Percentiles rank a stretch among this genome's conserved stretches.
phyloP scores from a whole-genome alignment of 2,888 invertebrate genomes.

The Heteropelma amictum region DNA sequence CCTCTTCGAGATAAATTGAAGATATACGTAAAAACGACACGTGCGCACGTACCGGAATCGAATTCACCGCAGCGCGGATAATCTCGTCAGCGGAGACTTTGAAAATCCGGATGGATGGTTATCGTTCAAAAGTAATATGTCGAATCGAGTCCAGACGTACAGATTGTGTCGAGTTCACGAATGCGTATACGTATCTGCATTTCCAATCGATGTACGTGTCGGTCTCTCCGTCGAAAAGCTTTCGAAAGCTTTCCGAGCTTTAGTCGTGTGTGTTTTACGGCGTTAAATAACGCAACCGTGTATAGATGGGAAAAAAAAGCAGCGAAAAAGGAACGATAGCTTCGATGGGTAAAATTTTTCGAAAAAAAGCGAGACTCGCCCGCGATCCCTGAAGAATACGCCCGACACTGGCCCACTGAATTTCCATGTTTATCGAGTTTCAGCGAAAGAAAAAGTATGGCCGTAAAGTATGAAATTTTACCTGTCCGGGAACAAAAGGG shows the following conservation, averaged over 20 bases:
- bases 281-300: too few relatives aligned
- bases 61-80: slow-evolving; percentile 46
- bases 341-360: too few relatives aligned
- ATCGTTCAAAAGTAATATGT: slow-evolving; percentile 50
- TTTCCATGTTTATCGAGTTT: background rate
- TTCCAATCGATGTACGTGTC: slow-evolving; percentile 37
- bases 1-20: too few relatives aligned
- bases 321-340: too few relatives aligned
- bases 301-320: background rate
- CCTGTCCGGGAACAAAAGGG: slow-evolving; percentile 4
- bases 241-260: slow-evolving; percentile 52
- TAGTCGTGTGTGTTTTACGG: slow-evolving; percentile 2
- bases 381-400: background rate
- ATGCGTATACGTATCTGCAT: background rate
- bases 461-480: background rate
- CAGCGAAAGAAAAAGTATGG: slow-evolving; percentile 1
- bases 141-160: slow-evolving; percentile 7
- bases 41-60: slow-evolving; percentile 10
- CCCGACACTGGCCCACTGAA: background rate
- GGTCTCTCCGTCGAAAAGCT: slow-evolving; percentile 49
- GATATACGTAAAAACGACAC: too few relatives aligned
- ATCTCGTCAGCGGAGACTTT: slow-evolving; percentile 50
- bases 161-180: too few relatives aligned
- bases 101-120: slow-evolving; percentile 53
- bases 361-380: too few relatives aligned